Evolutionary conservation across 2,113 vertebrate species (phyloP).

Genomic region (Tamias sibiricus): DNA sequence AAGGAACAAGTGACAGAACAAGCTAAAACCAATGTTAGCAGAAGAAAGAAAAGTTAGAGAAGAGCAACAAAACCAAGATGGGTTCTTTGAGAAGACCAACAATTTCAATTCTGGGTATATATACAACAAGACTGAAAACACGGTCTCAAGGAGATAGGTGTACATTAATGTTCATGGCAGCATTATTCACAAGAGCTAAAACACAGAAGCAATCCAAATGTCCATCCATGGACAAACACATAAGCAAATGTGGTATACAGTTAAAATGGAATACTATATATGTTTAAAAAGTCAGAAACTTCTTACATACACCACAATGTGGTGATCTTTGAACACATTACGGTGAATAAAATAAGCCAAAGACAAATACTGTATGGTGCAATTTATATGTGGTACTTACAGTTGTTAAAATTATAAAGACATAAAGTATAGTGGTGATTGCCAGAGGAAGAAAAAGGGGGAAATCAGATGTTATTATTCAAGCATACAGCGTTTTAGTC

Average conservation of each 20-base stretch:
- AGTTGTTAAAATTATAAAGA: not conserved
- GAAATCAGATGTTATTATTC: not conserved
- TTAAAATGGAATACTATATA: not conserved
- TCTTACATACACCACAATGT: not conserved
- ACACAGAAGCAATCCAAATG: not conserved
- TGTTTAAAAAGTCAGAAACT: not conserved
- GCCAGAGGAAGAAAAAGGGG: not conserved
- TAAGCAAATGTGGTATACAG: not conserved
- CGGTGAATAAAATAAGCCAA: not conserved
- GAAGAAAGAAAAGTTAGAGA: not conserved
- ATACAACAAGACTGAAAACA: not conserved
- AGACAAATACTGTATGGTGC: not conserved
- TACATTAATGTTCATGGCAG: not conserved
- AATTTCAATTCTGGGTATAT: not conserved
- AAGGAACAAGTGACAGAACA: not conserved
- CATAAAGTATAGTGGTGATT: not conserved
- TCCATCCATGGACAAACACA: not conserved
- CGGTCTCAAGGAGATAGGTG: not conserved
- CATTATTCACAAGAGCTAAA: not conserved
- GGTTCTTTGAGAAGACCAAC: not conserved
- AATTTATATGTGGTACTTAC: not conserved
- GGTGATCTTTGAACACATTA: not conserved
- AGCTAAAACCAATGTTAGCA: not conserved
- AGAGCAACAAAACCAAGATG: not conserved
- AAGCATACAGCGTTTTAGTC: not conserved